These are phyloP conservation scores for Eretmocerus hayati DNA, from an alignment of 2,888 invertebrate species.

Conservation along the genomic window DNA sequence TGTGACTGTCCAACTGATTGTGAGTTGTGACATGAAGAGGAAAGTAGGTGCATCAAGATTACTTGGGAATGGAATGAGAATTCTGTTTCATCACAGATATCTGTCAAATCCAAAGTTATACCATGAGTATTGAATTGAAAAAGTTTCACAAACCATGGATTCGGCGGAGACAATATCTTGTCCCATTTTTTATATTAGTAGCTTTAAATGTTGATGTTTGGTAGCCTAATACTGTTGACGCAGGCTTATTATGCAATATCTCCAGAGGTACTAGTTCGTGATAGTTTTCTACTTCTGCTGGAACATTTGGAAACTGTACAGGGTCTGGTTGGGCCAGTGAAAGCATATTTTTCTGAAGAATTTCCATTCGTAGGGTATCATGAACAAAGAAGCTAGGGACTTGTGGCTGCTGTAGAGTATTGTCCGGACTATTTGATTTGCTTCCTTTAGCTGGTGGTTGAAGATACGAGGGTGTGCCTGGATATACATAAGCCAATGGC, in stretches of 20 bases:
- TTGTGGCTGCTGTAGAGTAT: slow-evolving; percentile 37
- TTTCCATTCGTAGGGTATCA: slow-evolving; percentile 74
- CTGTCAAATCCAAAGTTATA: not conserved
- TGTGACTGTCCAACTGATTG: not conserved
- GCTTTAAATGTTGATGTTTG: slow-evolving; percentile 87
- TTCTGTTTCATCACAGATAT: not conserved
- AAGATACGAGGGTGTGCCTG: slow-evolving; percentile 58
- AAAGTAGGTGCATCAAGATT: not conserved
- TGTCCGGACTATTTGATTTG: slow-evolving; percentile 40
- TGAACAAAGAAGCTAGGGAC: slow-evolving; percentile 71
- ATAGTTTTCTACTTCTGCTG: slow-evolving; percentile 84
- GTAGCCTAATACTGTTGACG: slow-evolving; percentile 64
- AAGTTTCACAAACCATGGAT: slow-evolving; percentile 62
- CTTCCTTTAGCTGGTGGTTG: slow-evolving; percentile 49
- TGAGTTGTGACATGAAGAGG: too few species aligned
- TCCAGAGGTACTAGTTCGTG: slow-evolving; percentile 83
- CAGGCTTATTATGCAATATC: slow-evolving; percentile 55
- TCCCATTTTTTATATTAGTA: slow-evolving; percentile 77
- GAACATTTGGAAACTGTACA: slow-evolving; percentile 64
- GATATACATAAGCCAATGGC: slow-evolving; percentile 53
- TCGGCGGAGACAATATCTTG: slow-evolving; percentile 77
- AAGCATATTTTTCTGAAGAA: slow-evolving; percentile 67
- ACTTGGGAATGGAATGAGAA: not conserved
- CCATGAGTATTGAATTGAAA: not conserved
- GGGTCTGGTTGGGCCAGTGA: slow-evolving; percentile 70